Evolutionary conservation across 2,888 invertebrate species (phyloP).

Genomic region (Amphipyra tragopoginis): DNA sequence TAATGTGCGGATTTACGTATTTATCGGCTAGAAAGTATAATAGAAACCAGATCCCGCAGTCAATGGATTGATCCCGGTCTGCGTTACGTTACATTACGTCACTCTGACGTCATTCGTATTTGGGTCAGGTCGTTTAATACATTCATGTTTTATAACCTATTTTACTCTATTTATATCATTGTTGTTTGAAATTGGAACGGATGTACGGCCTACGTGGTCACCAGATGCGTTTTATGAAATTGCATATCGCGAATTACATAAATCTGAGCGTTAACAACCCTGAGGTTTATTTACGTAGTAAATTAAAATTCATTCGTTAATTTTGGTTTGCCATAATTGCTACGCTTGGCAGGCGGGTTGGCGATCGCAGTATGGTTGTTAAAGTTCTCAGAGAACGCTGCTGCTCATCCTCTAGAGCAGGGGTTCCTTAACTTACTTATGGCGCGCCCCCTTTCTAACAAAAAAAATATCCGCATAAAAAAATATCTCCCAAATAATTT

Average conservation of each 20-base stretch:
- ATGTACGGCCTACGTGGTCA: slow-evolving; percentile 61
- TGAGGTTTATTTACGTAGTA: slow-evolving; percentile 11
- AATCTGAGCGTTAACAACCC: slow-evolving; percentile 46
- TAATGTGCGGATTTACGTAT: slow-evolving; percentile 51
- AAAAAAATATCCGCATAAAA: too few species aligned
- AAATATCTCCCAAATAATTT: too few species aligned
- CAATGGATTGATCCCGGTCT: slow-evolving; percentile 70
- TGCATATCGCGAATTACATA: slow-evolving; percentile 41
- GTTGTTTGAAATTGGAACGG: slow-evolving; percentile 71
- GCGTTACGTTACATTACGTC: slow-evolving; percentile 78
- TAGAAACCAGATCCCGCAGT: slow-evolving; percentile 73
- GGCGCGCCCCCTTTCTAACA: too few species aligned
- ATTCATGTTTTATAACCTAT: slow-evolving; percentile 81
- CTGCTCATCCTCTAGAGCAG: too few species aligned
- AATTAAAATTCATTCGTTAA: slow-evolving; percentile 20
- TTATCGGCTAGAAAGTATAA: slow-evolving; percentile 61
- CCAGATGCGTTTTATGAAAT: slow-evolving; percentile 55
- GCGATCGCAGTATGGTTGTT: too few species aligned
- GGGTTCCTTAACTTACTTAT: too few species aligned
- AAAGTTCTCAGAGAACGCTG: too few species aligned
- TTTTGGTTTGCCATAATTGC: not conserved
- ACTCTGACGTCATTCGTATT: slow-evolving; percentile 82
- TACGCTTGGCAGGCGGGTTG: too few species aligned
- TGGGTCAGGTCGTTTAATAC: slow-evolving; percentile 83
- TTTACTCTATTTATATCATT: slow-evolving; percentile 77